phyloP scores from a whole-genome alignment of 2,797 vertebrate genomes.

The Psittacula echo region DNA sequence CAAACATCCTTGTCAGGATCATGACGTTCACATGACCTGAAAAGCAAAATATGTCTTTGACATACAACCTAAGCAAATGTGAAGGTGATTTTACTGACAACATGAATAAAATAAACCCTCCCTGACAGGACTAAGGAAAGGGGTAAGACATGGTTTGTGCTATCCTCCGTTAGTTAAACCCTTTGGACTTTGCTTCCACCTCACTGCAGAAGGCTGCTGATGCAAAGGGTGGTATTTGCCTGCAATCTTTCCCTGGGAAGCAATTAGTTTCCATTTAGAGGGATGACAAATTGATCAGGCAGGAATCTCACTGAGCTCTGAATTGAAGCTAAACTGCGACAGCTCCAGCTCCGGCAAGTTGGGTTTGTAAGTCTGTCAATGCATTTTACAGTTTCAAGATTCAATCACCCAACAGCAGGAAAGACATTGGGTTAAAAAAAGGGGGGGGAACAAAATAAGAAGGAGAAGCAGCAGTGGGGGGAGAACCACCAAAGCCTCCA shows the following conservation, averaged over 20 bases:
- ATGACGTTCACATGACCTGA: slow-evolving; percentile 43
- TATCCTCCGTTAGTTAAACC: slow-evolving; percentile 19
- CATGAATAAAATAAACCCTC: slow-evolving; percentile 57
- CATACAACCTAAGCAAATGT: slow-evolving; percentile 1
- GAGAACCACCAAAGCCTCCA: slow-evolving; percentile 68
- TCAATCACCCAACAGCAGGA: slow-evolving; percentile 80
- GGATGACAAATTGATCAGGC: slow-evolving; percentile 86
- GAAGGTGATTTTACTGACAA: slow-evolving; percentile 46
- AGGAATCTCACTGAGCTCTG: slow-evolving; percentile 79
- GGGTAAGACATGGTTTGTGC: slow-evolving; percentile 5
- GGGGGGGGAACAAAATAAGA: background rate
- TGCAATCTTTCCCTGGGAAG: slow-evolving; percentile 81
- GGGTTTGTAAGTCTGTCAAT: slow-evolving; percentile 77
- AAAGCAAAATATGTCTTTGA: slow-evolving; percentile 54
- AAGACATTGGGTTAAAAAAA: slow-evolving; percentile 70
- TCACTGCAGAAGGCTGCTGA: slow-evolving; percentile 64
- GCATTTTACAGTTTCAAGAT: slow-evolving; percentile 81
- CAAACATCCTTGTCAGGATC: slow-evolving; percentile 56
- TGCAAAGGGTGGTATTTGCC: slow-evolving; percentile 73
- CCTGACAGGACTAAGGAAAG: slow-evolving; percentile 16
- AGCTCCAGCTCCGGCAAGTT: slow-evolving; percentile 75
- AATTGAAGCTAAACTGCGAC: slow-evolving; percentile 80
- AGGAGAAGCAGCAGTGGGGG: background rate
- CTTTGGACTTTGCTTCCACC: slow-evolving; percentile 65
- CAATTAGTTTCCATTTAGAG: slow-evolving; percentile 88